Conservation (phyloP, 2,113 vertebrate genomes). For the Peromyscus maniculatus region DNA sequence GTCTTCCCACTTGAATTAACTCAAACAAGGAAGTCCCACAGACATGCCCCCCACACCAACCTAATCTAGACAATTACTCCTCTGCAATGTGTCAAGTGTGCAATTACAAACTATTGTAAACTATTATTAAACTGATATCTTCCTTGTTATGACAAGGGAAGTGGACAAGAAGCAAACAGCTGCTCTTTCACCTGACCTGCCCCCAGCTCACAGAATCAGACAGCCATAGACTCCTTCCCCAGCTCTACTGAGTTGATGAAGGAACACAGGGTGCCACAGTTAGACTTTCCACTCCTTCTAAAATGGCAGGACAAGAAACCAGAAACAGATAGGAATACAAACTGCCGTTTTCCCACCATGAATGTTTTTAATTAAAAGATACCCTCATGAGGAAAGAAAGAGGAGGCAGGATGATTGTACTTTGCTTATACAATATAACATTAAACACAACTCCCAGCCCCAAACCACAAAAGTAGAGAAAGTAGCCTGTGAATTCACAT, state of each 20-base stretch:
- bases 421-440: neutral
- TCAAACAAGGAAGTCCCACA: neutral
- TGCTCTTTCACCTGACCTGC: neutral
- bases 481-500: neutral
- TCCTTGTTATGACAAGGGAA: neutral
- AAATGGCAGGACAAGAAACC: neutral
- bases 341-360: neutral
- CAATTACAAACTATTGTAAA: neutral
- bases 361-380: constrained; percentile 25
- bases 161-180: neutral
- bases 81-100: neutral
- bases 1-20: neutral
- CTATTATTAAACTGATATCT: neutral
- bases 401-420: neutral
- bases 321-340: neutral
- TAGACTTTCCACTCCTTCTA: neutral
- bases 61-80: neutral
- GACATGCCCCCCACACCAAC: neutral
- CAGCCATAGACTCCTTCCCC: neutral
- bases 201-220: neutral
- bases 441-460: neutral
- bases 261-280: neutral
- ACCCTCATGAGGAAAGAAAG: neutral
- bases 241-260: neutral
- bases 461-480: neutral